A percentile compares a stretch with the other conserved stretches of the same genome.
Evolutionary conservation across 1,140 invertebrate genomes (phyloP).

Genomic region (Leptinotarsa texana): DNA sequence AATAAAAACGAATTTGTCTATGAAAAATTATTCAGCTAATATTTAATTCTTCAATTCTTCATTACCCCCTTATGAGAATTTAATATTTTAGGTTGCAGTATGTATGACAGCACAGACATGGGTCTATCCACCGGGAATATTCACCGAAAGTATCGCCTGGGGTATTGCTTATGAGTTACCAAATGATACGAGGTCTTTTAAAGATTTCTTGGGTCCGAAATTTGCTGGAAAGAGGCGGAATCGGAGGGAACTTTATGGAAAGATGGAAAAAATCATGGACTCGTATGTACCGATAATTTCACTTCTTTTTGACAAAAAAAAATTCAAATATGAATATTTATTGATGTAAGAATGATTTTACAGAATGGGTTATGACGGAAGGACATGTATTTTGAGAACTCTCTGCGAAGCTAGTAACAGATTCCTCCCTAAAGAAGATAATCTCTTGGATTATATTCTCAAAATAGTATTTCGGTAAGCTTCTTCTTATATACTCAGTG

Average conservation of each 20-base stretch:
- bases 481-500: background rate
- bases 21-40: too few relatives aligned
- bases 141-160: conserved; percentile 74
- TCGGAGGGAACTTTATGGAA: conserved; percentile 66
- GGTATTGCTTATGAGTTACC: conserved; percentile 77
- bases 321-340: background rate
- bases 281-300: conserved; percentile 61
- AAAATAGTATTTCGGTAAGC: conserved; percentile 34
- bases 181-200: conserved; percentile 64
- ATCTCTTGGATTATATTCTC: conserved; percentile 29
- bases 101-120: conserved; percentile 41
- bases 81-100: conserved; percentile 33
- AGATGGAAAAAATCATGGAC: conserved; percentile 70
- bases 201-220: conserved; percentile 52
- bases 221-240: conserved; percentile 56
- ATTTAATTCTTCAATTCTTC: too few relatives aligned
- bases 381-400: conserved; percentile 59
- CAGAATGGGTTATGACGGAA: conserved; percentile 53
- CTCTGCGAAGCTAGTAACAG: conserved; percentile 56
- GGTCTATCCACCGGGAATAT: conserved; percentile 59
- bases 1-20: too few relatives aligned
- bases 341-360: conserved; percentile 11
- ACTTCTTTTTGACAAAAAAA: background rate
- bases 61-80: too few relatives aligned
- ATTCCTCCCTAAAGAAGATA: conserved; percentile 34